phyloP scores from a whole-genome alignment of 2,888 invertebrate species.

The Lasioglossum leucozonium region DNA sequence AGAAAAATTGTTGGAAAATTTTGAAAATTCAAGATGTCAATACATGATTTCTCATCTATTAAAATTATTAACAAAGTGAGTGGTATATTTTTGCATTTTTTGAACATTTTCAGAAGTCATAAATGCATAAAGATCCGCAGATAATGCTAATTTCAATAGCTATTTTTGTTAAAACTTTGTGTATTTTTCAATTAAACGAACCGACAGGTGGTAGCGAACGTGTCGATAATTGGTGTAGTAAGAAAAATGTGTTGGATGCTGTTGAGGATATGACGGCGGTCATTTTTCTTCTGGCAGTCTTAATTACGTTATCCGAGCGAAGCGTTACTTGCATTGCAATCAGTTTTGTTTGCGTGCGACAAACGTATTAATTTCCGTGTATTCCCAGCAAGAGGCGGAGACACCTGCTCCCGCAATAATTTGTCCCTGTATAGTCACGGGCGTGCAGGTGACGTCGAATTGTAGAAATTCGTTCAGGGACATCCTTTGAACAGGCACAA shows the following conservation, averaged over 20 bases:
- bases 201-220: fast-evolving
- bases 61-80: too few species aligned
- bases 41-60: too few species aligned
- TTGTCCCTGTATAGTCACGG: constrained; percentile 44
- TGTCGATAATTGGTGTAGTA: background rate
- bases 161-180: background rate
- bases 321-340: constrained; percentile 57
- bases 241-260: background rate
- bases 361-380: constrained; percentile 62
- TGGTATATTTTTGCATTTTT: too few species aligned
- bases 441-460: constrained; percentile 59
- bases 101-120: too few species aligned
- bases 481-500: background rate
- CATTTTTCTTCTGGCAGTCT: constrained; percentile 8
- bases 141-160: too few species aligned
- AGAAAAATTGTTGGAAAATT: too few species aligned
- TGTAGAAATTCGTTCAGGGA: constrained; percentile 61
- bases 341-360: constrained; percentile 64
- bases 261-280: background rate
- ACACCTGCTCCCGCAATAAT: constrained; percentile 68
- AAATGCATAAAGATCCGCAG: too few species aligned
- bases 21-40: too few species aligned
- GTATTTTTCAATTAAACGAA: background rate
- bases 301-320: constrained; percentile 49
- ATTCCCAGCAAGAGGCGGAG: constrained; percentile 36